These are phyloP conservation scores for Bradypodion ventrale DNA, from an alignment of 2,797 vertebrate species.

Conservation along the genomic window DNA sequence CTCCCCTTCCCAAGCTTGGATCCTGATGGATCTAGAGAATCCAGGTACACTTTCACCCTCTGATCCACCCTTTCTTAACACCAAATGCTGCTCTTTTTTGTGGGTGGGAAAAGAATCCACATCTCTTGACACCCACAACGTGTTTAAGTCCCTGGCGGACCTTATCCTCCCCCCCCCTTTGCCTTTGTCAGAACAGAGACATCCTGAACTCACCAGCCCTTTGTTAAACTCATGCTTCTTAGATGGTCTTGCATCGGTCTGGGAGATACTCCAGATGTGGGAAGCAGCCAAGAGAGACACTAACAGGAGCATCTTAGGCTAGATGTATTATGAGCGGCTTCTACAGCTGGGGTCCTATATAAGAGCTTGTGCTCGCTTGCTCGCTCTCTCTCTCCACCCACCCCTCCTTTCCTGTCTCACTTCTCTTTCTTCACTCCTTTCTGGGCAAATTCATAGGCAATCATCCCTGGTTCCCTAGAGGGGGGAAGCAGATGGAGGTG, in stretches of 20 bases:
- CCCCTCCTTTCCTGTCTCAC: slow-evolving; percentile 15
- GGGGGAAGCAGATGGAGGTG: neutral
- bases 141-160: no score
- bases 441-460: neutral
- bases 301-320: neutral
- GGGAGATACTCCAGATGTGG: neutral
- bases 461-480: neutral
- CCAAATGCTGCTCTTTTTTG: neutral
- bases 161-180: neutral
- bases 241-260: neutral
- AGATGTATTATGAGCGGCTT: neutral
- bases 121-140: neutral
- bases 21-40: neutral
- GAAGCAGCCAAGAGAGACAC: neutral
- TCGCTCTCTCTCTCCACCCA: neutral
- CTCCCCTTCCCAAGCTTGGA: neutral
- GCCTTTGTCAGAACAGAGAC: neutral
- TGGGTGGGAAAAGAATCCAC: neutral
- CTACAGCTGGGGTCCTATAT: neutral
- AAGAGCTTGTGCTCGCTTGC: neutral
- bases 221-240: neutral
- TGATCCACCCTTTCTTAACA: no score
- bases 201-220: slow-evolving; percentile 27
- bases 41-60: neutral
- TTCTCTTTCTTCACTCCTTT: slow-evolving; percentile 1